phyloP scores from a whole-genome alignment of 2,888 invertebrate species.

The Machimus rusticus region DNA sequence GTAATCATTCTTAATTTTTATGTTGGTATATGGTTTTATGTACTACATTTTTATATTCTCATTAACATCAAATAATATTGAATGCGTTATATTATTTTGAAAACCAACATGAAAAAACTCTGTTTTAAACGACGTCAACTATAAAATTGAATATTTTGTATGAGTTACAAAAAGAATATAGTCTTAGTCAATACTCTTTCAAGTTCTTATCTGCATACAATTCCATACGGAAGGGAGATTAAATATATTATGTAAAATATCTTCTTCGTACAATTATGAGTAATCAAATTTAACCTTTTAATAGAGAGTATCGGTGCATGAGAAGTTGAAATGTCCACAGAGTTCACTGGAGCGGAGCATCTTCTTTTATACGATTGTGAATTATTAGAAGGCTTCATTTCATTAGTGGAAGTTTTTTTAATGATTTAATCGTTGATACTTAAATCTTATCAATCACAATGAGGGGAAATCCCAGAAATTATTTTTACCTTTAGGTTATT shows the following conservation, averaged over 20 bases:
- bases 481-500: neutral
- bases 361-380: neutral
- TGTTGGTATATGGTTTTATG: neutral
- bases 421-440: neutral
- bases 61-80: neutral
- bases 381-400: neutral
- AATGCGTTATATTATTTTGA: neutral
- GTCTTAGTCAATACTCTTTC: neutral
- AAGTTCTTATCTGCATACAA: neutral
- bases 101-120: neutral
- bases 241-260: neutral
- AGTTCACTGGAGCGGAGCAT: neutral
- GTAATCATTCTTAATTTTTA: neutral
- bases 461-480: neutral
- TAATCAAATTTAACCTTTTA: neutral
- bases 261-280: neutral
- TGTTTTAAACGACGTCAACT: neutral
- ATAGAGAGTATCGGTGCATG: neutral
- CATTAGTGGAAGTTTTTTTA: neutral
- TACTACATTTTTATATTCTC: neutral
- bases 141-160: neutral
- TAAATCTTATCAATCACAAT: neutral
- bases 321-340: neutral
- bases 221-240: no score
- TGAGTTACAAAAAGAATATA: neutral